Conservation (phyloP, 1,140 invertebrate genomes). For the Riptortus pedestris region DNA sequence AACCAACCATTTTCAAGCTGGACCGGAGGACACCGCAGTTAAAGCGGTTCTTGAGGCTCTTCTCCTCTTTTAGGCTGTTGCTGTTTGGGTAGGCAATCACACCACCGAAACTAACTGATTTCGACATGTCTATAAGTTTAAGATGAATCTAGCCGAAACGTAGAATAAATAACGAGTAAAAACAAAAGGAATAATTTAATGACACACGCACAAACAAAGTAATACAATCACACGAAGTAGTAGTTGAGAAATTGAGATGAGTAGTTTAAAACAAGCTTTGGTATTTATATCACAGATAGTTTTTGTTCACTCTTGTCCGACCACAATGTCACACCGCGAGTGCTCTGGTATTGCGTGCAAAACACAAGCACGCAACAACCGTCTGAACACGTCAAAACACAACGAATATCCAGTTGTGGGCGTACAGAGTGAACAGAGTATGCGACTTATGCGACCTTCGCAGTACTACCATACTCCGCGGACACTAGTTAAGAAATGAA, state of each 20-base stretch:
- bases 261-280: slow-evolving; percentile 24
- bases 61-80: slow-evolving; percentile 26
- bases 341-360: background rate
- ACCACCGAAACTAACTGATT: slow-evolving; percentile 32
- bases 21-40: slow-evolving; percentile 33
- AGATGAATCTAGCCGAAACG: background rate
- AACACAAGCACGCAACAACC: slow-evolving; percentile 12
- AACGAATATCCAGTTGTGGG: slow-evolving; percentile 31
- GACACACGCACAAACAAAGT: background rate
- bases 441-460: slow-evolving; percentile 29
- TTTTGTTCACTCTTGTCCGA: slow-evolving; percentile 23
- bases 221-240: slow-evolving; percentile 6
- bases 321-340: slow-evolving; percentile 21
- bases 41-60: slow-evolving; percentile 33
- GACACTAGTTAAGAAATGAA: background rate
- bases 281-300: slow-evolving; percentile 30
- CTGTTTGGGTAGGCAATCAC: slow-evolving; percentile 31
- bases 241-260: background rate
- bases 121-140: slow-evolving; percentile 13
- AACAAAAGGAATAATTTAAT: background rate
- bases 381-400: slow-evolving; percentile 17
- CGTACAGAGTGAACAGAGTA: slow-evolving; percentile 32
- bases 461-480: slow-evolving; percentile 30
- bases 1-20: slow-evolving; percentile 51
- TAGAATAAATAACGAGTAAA: background rate